Percentiles rank a stretch among this genome's conserved stretches.
These are phyloP conservation scores for Cossypha niveicapilla DNA, from an alignment of 2,797 vertebrate genomes.

Conservation along the genomic window DNA sequence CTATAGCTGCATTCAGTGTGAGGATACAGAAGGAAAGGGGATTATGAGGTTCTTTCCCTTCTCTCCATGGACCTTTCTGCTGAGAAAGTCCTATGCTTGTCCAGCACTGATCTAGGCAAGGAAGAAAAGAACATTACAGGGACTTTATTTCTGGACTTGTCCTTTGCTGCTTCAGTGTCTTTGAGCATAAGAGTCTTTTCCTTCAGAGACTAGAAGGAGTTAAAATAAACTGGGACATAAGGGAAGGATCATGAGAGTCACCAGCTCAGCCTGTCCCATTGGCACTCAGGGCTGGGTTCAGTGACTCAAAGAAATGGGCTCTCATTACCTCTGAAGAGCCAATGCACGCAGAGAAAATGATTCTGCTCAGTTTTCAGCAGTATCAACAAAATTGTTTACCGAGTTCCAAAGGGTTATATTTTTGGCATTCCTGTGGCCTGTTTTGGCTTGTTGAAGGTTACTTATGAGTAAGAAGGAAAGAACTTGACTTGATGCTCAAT, in stretches of 20 bases:
- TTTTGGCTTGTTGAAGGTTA: constrained; percentile 38
- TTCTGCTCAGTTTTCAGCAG: background rate
- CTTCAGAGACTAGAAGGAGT: background rate
- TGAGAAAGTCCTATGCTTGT: background rate
- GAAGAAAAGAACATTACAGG: no score
- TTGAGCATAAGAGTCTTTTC: background rate
- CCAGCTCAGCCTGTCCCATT: background rate
- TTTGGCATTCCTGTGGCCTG: constrained; percentile 41
- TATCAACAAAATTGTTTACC: constrained; percentile 29
- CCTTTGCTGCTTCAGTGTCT: no score
- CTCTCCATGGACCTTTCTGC: background rate
- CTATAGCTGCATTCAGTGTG: background rate
- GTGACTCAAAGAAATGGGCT: background rate
- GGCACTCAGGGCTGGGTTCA: background rate
- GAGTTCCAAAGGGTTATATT: constrained; percentile 41
- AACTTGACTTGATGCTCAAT: constrained; percentile 36
- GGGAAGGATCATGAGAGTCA: background rate
- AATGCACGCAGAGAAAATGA: background rate
- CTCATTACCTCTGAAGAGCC: background rate
- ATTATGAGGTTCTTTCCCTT: background rate
- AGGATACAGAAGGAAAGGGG: background rate
- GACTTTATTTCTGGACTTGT: no score
- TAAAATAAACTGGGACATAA: background rate
- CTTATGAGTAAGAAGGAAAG: constrained; percentile 58
- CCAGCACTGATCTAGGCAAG: no score